These are phyloP conservation scores for Sebastes iracundus DNA, from an alignment of 2,797 vertebrate species.

Conservation along the genomic window DNA sequence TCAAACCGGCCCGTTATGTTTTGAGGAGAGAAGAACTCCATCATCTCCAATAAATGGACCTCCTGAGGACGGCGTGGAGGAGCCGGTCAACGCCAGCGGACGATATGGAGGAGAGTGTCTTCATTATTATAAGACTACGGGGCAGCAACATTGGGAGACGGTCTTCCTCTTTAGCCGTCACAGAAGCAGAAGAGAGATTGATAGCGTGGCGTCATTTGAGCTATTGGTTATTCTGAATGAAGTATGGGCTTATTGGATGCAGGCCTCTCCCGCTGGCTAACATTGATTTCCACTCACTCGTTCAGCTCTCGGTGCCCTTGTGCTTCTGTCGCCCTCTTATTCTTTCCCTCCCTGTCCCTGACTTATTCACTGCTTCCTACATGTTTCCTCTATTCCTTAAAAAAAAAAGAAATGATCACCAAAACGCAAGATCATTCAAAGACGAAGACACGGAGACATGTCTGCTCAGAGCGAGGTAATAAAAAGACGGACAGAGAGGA, in stretches of 20 bases:
- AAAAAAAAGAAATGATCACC: constrained; percentile 29
- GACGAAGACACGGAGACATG: neutral
- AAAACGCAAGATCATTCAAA: neutral
- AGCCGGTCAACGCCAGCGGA: neutral
- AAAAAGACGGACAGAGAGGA: constrained; percentile 6
- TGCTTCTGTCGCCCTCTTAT: constrained; percentile 35
- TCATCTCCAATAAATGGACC: constrained; percentile 5
- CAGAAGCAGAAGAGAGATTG: constrained; percentile 72
- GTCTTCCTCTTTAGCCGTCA: constrained; percentile 49
- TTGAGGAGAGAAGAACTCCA: neutral
- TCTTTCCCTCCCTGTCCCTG: constrained; percentile 17
- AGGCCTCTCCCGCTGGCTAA: constrained; percentile 59
- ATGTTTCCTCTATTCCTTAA: neutral
- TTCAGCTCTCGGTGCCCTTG: constrained; percentile 71
- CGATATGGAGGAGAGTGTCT: constrained; percentile 33
- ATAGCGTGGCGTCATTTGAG: constrained; percentile 75
- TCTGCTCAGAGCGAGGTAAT: neutral
- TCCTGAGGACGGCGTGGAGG: neutral
- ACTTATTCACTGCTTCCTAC: constrained; percentile 28
- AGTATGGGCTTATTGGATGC: constrained; percentile 76
- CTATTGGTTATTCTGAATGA: constrained; percentile 82
- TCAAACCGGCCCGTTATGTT: neutral
- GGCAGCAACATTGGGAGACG: constrained; percentile 5
- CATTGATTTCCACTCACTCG: constrained; percentile 83
- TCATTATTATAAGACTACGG: constrained; percentile 37